A percentile compares a stretch with the other conserved stretches of the same genome.
Evolutionary conservation across 2,888 invertebrate genomes (phyloP).

Genomic region (Venusia cambrica): DNA sequence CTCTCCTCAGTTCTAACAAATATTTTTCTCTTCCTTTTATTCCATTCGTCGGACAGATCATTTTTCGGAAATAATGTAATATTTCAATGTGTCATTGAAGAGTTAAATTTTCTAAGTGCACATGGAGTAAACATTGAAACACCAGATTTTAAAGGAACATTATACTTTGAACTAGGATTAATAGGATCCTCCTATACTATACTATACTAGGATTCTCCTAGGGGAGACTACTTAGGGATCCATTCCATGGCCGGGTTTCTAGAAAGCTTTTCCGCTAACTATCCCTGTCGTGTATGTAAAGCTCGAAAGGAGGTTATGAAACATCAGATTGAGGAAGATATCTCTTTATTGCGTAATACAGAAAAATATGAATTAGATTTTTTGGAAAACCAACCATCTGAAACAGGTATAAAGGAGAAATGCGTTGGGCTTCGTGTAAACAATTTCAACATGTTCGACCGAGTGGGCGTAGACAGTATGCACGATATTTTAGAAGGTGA

Average conservation of each 20-base stretch:
- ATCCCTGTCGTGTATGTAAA: slow-evolving; percentile 22
- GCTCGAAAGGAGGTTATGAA: slow-evolving; percentile 15
- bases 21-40: slow-evolving; percentile 23
- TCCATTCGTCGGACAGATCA: slow-evolving; percentile 22
- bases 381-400: background rate
- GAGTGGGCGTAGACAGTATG: slow-evolving; percentile 22
- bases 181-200: too few relatives aligned
- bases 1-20: slow-evolving; percentile 15
- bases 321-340: slow-evolving; percentile 12
- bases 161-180: too few relatives aligned
- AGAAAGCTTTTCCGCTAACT: slow-evolving; percentile 27
- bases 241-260: slow-evolving; percentile 23
- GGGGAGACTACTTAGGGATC: slow-evolving; percentile 26
- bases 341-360: slow-evolving; percentile 15
- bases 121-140: too few relatives aligned
- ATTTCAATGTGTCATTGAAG: slow-evolving; percentile 20
- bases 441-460: slow-evolving; percentile 22
- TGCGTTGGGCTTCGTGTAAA: slow-evolving; percentile 19
- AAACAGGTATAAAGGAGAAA: slow-evolving; percentile 24
- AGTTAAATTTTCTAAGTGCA: slow-evolving; percentile 13
- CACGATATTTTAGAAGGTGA: slow-evolving; percentile 25
- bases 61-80: slow-evolving; percentile 22
- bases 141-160: too few relatives aligned
- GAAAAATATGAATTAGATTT: slow-evolving; percentile 1
- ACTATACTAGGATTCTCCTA: background rate